phyloP scores from a whole-genome alignment of 1,140 invertebrate genomes.

The Trachymyrmex cornetzi region DNA sequence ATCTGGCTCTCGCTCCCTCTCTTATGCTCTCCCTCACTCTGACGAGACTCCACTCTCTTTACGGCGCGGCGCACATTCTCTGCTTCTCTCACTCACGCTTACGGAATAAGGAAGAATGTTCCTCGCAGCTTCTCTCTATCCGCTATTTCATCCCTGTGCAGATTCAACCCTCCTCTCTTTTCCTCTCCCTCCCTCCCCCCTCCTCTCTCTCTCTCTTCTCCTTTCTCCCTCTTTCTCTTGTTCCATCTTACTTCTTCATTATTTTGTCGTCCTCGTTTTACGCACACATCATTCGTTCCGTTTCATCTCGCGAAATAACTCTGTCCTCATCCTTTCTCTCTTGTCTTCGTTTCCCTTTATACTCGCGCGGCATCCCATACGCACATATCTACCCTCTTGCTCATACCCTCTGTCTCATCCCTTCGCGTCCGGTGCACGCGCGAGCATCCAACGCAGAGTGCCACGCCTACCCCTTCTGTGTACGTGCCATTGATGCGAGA shows the following conservation, averaged over 20 bases:
- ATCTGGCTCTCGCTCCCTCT: constrained; percentile 49
- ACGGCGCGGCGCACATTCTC: constrained; percentile 35
- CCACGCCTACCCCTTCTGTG: constrained; percentile 80
- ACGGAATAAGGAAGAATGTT: constrained; percentile 43
- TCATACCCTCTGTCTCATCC: constrained; percentile 25
- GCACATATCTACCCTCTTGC: constrained; percentile 55
- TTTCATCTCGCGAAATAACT: constrained; percentile 54
- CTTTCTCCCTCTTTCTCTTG: constrained; percentile 35
- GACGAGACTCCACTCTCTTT: constrained; percentile 21
- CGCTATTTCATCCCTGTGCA: constrained; percentile 24
- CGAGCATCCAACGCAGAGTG: constrained; percentile 75
- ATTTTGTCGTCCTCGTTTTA: constrained; percentile 44
- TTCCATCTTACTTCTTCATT: constrained; percentile 60
- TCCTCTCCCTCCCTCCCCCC: background rate
- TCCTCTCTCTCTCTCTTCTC: background rate
- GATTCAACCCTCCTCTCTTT: constrained; percentile 17
- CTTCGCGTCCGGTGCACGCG: constrained; percentile 73
- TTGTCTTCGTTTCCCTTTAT: constrained; percentile 25
- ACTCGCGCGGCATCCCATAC: constrained; percentile 41
- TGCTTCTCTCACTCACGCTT: constrained; percentile 9
- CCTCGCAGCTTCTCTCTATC: constrained; percentile 48
- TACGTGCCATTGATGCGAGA: constrained; percentile 70
- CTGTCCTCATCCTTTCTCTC: background rate
- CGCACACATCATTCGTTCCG: background rate
- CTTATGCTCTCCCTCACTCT: constrained; percentile 15